A percentile compares a stretch with the other conserved stretches of the same genome.
phyloP scores from a whole-genome alignment of 2,797 vertebrate genomes.

The Esox masquinongy region DNA sequence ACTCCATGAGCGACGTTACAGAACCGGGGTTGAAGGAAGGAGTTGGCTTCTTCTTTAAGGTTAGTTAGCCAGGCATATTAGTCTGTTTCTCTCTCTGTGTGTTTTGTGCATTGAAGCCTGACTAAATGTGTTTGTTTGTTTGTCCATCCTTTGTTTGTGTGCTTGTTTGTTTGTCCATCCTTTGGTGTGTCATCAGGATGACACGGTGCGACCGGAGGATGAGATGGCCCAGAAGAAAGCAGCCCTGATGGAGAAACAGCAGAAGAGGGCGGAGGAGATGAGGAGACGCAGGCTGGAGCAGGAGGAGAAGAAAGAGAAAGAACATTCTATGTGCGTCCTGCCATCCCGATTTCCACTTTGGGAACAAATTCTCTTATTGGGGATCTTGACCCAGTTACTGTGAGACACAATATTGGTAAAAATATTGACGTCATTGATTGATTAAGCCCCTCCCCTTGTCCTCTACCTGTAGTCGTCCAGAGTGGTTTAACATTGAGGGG shows the following conservation, averaged over 20 bases:
- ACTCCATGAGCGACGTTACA: conserved; percentile 78
- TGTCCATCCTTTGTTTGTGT: background rate
- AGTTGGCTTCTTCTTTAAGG: conserved; percentile 92
- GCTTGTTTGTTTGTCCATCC: background rate
- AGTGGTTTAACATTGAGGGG: conserved; percentile 76
- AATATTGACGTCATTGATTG: background rate
- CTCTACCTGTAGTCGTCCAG: conserved; percentile 64
- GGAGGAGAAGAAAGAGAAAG: conserved; percentile 79
- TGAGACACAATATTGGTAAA: too few species aligned
- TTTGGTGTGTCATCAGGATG: conserved; percentile 62
- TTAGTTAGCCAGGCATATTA: conserved; percentile 37
- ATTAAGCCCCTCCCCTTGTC: background rate
- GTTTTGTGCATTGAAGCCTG: background rate
- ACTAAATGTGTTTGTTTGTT: background rate
- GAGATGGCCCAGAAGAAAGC: conserved; percentile 90
- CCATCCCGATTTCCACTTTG: too few species aligned
- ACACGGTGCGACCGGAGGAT: conserved; percentile 79
- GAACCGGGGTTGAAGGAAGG: conserved; percentile 75
- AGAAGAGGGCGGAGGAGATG: conserved; percentile 85
- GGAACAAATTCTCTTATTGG: too few species aligned
- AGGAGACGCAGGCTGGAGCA: conserved; percentile 83
- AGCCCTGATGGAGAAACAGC: conserved; percentile 86
- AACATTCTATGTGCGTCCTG: background rate
- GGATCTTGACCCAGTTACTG: too few species aligned
- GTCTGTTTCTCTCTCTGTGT: background rate